These are phyloP conservation scores for Grammatotria lemairii DNA, from an alignment of 2,113 vertebrate species.

Conservation along the genomic window DNA sequence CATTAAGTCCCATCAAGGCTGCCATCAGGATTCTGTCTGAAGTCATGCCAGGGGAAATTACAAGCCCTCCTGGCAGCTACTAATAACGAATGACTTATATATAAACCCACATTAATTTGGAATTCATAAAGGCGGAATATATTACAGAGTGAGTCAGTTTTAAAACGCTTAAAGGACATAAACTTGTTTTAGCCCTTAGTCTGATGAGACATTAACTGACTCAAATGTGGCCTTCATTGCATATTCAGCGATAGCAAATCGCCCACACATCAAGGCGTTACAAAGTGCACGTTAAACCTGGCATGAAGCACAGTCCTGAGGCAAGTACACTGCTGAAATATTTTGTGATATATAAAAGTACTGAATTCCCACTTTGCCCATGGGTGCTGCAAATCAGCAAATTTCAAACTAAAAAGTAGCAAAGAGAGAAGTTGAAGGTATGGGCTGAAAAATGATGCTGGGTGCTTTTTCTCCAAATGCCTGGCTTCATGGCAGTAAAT, in stretches of 20 bases:
- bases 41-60: conserved; percentile 51
- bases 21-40: conserved; percentile 48
- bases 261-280: background rate
- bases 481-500: background rate
- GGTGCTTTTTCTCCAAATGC: background rate
- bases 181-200: conserved; percentile 11
- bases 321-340: background rate
- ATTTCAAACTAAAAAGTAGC: background rate
- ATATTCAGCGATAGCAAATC: background rate
- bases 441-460: background rate
- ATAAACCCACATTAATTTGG: conserved; percentile 46
- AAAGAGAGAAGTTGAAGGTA: background rate
- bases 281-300: background rate
- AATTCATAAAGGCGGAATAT: conserved; percentile 50
- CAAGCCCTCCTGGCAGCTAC: conserved; percentile 29
- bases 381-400: background rate
- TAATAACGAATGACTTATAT: conserved; percentile 45
- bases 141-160: conserved; percentile 27
- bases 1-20: conserved; percentile 22
- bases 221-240: background rate
- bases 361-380: background rate
- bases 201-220: conserved; percentile 29
- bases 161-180: conserved; percentile 26
- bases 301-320: background rate
- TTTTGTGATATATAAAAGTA: background rate